Base-by-base conservation (phyloP, 2,113 vertebrate genomes). In the Tympanuchus pallidicinctus region DNA sequence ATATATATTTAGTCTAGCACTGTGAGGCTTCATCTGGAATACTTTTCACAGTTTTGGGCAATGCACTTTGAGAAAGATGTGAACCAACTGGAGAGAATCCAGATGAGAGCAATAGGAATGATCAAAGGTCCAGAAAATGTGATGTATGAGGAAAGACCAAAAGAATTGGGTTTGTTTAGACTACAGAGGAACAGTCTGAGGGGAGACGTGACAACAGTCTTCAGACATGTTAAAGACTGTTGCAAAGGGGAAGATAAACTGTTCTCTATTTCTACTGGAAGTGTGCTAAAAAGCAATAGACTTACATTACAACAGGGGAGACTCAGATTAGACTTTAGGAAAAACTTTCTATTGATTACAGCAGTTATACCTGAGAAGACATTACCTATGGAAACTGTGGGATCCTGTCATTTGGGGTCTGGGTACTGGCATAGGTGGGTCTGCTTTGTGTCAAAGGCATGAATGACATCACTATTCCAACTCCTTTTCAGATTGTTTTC, bases 141-240 rank as follows among this genome's bases (percentile, higher is more conserved):
- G 90, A 93, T 96, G 43, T 90, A 93, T 96, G 93, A 96, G 83
- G 83, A 93, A 95, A 96, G 90, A 94, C 92, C 77, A 84, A 94
- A 96, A 96, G 92, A 95, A 95, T 43, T 91, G 90, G 43, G 16
- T 96, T 96, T 96, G 95, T 96, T 96, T 96, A 96, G 96, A 88
- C 95, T 96, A 90, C 80, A 88, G 77, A 90, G 85, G 67, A 96
- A 92, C 86, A 81, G 83, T 95, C 88, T 93, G 86, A 86, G 70
- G 36, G 73, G 92, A 96, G 95, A 96, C 95, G 69, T 95, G 96
- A 95, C 96, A 96, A 86, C 86, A 96, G 86, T 74, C 80, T 90
- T 95, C 77, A 96, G 86, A 96, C 88, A 94, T 1, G 76, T 93
- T 94, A 90, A 79, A 86, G 57, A 36, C 69, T 90, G 80, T 52